Conservation (phyloP, 1,140 invertebrate genomes). For the Lucilia cuprina region DNA sequence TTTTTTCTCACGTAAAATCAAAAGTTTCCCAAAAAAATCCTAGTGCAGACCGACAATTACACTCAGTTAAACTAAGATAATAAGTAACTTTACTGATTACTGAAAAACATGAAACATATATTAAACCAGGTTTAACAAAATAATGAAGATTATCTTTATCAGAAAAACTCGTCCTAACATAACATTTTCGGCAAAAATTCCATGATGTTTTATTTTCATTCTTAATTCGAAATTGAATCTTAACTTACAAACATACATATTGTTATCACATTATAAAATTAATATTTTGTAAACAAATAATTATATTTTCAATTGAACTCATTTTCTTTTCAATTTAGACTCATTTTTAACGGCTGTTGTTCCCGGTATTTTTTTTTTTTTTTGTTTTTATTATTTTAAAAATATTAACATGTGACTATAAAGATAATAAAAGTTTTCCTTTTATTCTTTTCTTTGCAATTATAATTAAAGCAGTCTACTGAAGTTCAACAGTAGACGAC, state of each 20-base stretch:
- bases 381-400: not conserved
- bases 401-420: conserved; percentile 20
- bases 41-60: too few relatives aligned
- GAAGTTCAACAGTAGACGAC: conserved; percentile 2
- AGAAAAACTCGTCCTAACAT: too few relatives aligned
- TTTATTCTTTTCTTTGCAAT: not conserved
- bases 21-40: too few relatives aligned
- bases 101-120: too few relatives aligned
- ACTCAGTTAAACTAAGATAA: too few relatives aligned
- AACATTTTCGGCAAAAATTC: too few relatives aligned
- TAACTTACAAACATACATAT: not conserved
- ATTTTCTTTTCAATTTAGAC: not conserved
- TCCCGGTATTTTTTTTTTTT: not conserved
- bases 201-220: not conserved
- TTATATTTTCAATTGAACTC: not conserved
- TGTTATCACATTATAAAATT: conserved; percentile 2
- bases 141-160: too few relatives aligned
- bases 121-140: too few relatives aligned
- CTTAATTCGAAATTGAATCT: not conserved
- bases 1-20: too few relatives aligned
- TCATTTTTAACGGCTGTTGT: not conserved
- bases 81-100: too few relatives aligned
- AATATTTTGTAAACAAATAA: not conserved
- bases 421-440: conserved; percentile 9
- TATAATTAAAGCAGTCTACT: not conserved